A percentile compares a stretch with the other conserved stretches of the same genome.
Conservation (phyloP, 2,888 invertebrate genomes). For the Pogonocherus hispidulus region DNA sequence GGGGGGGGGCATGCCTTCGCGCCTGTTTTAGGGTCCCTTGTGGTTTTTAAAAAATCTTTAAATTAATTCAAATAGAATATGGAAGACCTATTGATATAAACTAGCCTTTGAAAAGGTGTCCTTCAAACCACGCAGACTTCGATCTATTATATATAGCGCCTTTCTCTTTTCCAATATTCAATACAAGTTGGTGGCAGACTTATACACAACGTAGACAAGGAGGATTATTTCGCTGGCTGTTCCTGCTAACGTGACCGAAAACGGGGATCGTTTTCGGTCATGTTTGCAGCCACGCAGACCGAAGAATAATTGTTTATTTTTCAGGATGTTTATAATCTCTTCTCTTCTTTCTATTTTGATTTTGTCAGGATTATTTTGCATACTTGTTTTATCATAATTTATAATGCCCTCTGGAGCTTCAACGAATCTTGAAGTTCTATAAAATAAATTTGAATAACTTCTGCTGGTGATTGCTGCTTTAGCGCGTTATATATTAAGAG, state of each 20-base stretch:
- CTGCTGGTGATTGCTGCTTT: no score
- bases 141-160: conserved; percentile 17
- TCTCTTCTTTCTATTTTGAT: conserved; percentile 8
- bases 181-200: conserved; percentile 16
- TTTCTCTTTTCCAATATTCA: background rate
- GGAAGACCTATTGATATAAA: conserved; percentile 14
- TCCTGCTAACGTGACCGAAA: conserved; percentile 13
- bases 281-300: no score
- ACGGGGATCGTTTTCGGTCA: no score
- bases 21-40: conserved; percentile 8
- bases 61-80: background rate
- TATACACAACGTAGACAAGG: conserved; percentile 6
- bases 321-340: conserved; percentile 18
- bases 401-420: conserved; percentile 15
- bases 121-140: conserved; percentile 16
- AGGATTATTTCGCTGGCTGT: conserved; percentile 11
- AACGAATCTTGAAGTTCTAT: background rate
- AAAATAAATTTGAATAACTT: no score
- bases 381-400: conserved; percentile 21
- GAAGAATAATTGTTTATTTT: conserved; percentile 1
- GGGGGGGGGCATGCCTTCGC: no score
- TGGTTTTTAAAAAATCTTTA: conserved; percentile 17
- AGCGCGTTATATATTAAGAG: no score
- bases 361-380: conserved; percentile 19
- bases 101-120: conserved; percentile 10